Evolutionary conservation across 1,140 invertebrate genomes (phyloP).

Genomic region (Drosophila subpulchrella): DNA sequence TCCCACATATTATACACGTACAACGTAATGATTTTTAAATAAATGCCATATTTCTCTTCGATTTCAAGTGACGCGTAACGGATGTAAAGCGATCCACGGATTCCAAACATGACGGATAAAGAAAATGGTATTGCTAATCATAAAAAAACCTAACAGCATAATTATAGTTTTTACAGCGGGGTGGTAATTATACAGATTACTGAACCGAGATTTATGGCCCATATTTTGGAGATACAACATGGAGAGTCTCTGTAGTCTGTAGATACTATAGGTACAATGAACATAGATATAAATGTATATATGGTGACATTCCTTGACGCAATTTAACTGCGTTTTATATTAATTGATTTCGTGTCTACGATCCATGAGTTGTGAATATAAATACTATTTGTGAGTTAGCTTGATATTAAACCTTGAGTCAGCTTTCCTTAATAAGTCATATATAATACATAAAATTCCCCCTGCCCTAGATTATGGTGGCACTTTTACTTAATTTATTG

Average conservation of each 20-base stretch:
- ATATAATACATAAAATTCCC: not conserved
- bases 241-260: too few relatives aligned
- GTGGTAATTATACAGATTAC: slow-evolving; percentile 13
- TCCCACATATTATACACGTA: slow-evolving; percentile 4
- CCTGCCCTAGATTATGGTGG: not conserved
- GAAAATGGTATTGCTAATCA: slow-evolving; percentile 59
- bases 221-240: not conserved
- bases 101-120: slow-evolving; percentile 60
- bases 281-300: too few relatives aligned
- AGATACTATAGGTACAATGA: too few relatives aligned
- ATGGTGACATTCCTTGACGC: too few relatives aligned
- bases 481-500: slow-evolving; percentile 8
- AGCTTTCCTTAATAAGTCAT: not conserved
- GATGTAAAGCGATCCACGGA: slow-evolving; percentile 47
- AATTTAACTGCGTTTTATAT: slow-evolving; percentile 1
- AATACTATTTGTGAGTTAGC: not conserved
- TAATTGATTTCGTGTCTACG: not conserved
- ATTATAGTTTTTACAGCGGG: slow-evolving; percentile 3
- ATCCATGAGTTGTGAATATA: not conserved
- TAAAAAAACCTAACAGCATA: not conserved
- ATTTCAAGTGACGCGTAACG: slow-evolving; percentile 69
- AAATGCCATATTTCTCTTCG: slow-evolving; percentile 54
- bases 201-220: slow-evolving; percentile 1
- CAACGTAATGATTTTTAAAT: slow-evolving; percentile 12
- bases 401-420: not conserved